A percentile compares a stretch with the other conserved stretches of the same genome.
Evolutionary conservation across 2,888 invertebrate species (phyloP).

Genomic region (Mellilla xanthometata): DNA sequence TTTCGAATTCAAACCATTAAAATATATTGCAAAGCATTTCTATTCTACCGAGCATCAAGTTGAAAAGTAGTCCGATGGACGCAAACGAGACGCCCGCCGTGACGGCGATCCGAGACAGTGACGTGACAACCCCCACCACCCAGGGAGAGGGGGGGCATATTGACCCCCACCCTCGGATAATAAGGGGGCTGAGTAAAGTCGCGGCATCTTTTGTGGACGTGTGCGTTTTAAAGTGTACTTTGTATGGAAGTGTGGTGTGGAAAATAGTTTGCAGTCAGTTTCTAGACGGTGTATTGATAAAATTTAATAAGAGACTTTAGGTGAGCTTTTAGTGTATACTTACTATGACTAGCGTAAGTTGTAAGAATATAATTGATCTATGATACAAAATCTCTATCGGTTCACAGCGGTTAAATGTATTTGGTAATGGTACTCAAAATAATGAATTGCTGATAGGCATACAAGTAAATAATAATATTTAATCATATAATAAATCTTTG

Average conservation of each 20-base stretch:
- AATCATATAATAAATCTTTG: too few species aligned
- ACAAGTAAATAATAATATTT: too few species aligned
- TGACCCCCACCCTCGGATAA: slow-evolving; percentile 66
- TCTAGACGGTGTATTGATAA: too few species aligned
- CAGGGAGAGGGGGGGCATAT: slow-evolving; percentile 48
- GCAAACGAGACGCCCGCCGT: slow-evolving; percentile 72
- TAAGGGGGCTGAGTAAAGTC: slow-evolving; percentile 69
- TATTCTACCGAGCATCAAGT: slow-evolving; percentile 65
- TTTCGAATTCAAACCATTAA: background rate
- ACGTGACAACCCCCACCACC: slow-evolving; percentile 59
- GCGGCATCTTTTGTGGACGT: slow-evolving; percentile 63
- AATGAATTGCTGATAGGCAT: too few species aligned
- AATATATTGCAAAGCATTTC: slow-evolving; percentile 41
- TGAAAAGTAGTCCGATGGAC: slow-evolving; percentile 67
- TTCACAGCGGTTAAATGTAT: too few species aligned
- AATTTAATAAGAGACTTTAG: too few species aligned
- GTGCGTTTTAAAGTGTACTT: slow-evolving; percentile 37
- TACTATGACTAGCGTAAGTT: too few species aligned
- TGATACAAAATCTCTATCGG: too few species aligned
- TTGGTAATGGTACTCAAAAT: too few species aligned
- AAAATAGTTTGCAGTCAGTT: background rate
- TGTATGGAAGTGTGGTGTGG: slow-evolving; percentile 3
- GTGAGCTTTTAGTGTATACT: too few species aligned
- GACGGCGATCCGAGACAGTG: slow-evolving; percentile 61
- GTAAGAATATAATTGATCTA: too few species aligned